phyloP scores from a whole-genome alignment of 1,140 invertebrate species.

The Polypedilum vanderplanki region DNA sequence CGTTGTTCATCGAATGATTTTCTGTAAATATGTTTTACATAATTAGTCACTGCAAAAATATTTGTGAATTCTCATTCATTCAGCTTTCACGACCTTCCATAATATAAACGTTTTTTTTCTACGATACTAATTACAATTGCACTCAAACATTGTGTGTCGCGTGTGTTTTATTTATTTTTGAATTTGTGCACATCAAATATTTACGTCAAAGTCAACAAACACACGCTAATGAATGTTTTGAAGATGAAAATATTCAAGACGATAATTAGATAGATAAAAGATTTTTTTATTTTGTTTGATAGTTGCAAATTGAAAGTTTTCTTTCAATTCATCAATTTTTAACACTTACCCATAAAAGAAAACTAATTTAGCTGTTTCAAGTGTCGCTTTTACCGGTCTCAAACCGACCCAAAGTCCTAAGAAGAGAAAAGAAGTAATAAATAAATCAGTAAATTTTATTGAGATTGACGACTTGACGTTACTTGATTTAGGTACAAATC shows the following conservation, averaged over 20 bases:
- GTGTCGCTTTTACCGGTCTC: not conserved
- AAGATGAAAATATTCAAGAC: no score
- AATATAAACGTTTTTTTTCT: no score
- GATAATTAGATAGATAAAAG: no score
- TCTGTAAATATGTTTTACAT: not conserved
- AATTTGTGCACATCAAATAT: no score
- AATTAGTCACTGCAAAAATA: not conserved
- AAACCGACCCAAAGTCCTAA: conserved; percentile 30
- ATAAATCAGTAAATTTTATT: not conserved
- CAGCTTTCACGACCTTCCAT: not conserved
- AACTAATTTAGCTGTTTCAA: conserved; percentile 26
- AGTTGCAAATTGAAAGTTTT: no score
- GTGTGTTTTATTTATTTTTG: no score
- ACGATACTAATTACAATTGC: no score
- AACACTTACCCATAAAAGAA: conserved; percentile 30
- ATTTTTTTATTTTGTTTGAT: no score
- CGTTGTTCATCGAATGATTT: conserved; percentile 23
- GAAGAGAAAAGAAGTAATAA: not conserved
- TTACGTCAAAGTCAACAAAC: no score
- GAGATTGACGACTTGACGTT: not conserved
- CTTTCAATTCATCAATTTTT: no score
- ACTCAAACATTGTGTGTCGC: no score
- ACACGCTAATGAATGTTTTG: no score
- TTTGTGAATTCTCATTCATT: not conserved
- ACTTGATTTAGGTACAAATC: not conserved